A percentile compares a stretch with the other conserved stretches of the same genome.
These are phyloP conservation scores for Wiebesia pumilae DNA, from an alignment of 1,140 invertebrate species.

Conservation along the genomic window DNA sequence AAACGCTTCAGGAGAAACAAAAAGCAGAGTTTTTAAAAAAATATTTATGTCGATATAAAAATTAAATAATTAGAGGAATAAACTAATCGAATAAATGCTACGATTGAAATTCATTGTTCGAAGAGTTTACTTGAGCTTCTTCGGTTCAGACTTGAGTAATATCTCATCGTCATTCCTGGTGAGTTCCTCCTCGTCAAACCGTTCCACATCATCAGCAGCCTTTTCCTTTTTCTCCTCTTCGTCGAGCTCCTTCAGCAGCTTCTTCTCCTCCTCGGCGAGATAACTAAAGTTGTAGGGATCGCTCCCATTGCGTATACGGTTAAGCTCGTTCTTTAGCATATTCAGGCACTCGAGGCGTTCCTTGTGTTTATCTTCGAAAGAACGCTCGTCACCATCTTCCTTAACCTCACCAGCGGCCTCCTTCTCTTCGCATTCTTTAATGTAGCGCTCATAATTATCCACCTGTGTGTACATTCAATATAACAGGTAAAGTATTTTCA, in stretches of 20 bases:
- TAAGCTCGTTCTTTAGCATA: slow-evolving; percentile 71
- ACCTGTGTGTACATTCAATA: slow-evolving; percentile 57
- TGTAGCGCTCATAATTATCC: slow-evolving; percentile 69
- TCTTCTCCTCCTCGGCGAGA: slow-evolving; percentile 62
- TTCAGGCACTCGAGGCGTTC: slow-evolving; percentile 69
- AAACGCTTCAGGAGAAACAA: no score
- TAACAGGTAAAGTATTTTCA: background rate
- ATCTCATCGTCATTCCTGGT: background rate
- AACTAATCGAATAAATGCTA: background rate
- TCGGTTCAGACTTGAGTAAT: slow-evolving; percentile 14
- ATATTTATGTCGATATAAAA: no score
- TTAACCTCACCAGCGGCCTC: slow-evolving; percentile 57
- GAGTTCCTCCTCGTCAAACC: background rate
- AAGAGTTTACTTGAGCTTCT: slow-evolving; percentile 43
- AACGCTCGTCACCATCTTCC: slow-evolving; percentile 37
- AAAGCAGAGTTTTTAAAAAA: no score
- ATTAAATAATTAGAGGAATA: background rate
- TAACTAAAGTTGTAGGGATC: slow-evolving; percentile 68
- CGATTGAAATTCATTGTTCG: background rate
- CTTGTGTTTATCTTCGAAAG: slow-evolving; percentile 66
- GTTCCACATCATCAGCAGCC: background rate
- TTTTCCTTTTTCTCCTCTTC: slow-evolving; percentile 45
- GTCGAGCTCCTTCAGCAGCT: slow-evolving; percentile 51
- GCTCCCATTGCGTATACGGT: slow-evolving; percentile 65
- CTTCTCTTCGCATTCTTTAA: slow-evolving; percentile 68